These are phyloP conservation scores for Rhogogaster chlorosoma DNA, from an alignment of 2,888 invertebrate genomes.

Conservation along the genomic window DNA sequence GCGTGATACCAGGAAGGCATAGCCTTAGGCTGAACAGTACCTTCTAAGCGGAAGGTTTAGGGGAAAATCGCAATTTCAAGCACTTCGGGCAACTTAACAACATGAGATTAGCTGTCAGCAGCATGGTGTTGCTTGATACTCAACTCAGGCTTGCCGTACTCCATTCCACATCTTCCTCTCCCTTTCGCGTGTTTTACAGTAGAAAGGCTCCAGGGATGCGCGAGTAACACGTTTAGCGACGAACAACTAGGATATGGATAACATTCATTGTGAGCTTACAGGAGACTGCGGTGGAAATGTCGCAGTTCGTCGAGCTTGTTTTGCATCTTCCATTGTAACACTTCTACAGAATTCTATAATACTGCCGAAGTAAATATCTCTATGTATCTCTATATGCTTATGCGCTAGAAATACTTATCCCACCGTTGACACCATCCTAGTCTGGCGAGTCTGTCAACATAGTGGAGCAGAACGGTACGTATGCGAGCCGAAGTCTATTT, in stretches of 20 bases:
- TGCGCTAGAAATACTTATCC: background rate
- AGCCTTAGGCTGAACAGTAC: slow-evolving; percentile 11
- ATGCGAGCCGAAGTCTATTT: background rate
- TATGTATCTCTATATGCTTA: background rate
- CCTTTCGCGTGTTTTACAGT: slow-evolving; percentile 33
- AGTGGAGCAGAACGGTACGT: background rate
- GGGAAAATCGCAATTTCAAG: slow-evolving; percentile 44
- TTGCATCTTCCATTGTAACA: background rate
- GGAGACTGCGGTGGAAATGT: slow-evolving; percentile 24
- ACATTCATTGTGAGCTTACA: slow-evolving; percentile 1
- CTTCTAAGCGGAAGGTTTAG: background rate
- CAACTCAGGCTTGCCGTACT: slow-evolving; percentile 12
- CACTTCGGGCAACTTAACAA: slow-evolving; percentile 44
- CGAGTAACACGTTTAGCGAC: slow-evolving; percentile 22
- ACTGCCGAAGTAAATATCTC: background rate
- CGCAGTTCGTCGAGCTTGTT: slow-evolving; percentile 19
- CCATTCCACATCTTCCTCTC: slow-evolving; percentile 21
- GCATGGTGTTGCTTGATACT: slow-evolving; percentile 40
- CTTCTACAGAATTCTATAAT: background rate
- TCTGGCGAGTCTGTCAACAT: background rate
- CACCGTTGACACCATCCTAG: background rate
- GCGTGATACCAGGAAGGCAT: slow-evolving; percentile 28
- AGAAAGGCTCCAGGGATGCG: slow-evolving; percentile 28
- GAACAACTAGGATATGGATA: slow-evolving; percentile 27
- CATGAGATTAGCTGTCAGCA: slow-evolving; percentile 45